Base-by-base conservation (phyloP, 2,888 invertebrate species). In the Nomada goodeniana region DNA sequence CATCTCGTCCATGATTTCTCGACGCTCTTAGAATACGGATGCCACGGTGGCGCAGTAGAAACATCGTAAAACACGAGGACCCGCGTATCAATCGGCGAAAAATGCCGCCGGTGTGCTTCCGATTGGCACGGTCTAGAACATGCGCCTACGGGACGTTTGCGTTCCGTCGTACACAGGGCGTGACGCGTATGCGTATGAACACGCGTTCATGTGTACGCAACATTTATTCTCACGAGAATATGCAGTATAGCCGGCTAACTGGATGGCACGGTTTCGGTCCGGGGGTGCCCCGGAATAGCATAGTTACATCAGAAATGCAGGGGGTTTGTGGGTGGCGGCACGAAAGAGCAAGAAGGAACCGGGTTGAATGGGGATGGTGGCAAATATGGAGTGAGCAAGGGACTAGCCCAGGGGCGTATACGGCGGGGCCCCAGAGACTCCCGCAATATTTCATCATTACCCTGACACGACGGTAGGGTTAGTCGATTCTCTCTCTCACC, bases 381-480 rank as follows among this genome's bases (percentile, higher is more conserved):
- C 88, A 86, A 89, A 90, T 90, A 87, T 87, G 82, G 87, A 89
- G 89, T 82, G 87, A 83, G 63, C 81, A 81, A 86, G 86, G 90
- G 88, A 88, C 89, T 88, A 85, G 86, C 80, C 73, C 83, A 86
- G 83, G 70, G 84, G 80, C 73, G 84, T 89, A 86, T 65, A 87
- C 75, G 82, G 78, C 73, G 71, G 89, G 89, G 84, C 88, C 89
- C 89, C 53, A 85, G 88, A 85, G 84, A 89, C 84, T 85, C 77
- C 80, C 83, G 91, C 91, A 90, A 93, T 93, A 93, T 93, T 93
- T 93, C 93, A 93, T 93, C 93, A 93, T 93, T 93, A 93, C 88
- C 79, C 89, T 90, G 92, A 93, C 93, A 91, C 85, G 90, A 89
- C 80, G 91, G 89, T 92, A 92, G 92, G 92, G 92, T 92, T 92